Evolutionary conservation across 2,888 invertebrate genomes (phyloP).

Genomic region (Aromia moschata): DNA sequence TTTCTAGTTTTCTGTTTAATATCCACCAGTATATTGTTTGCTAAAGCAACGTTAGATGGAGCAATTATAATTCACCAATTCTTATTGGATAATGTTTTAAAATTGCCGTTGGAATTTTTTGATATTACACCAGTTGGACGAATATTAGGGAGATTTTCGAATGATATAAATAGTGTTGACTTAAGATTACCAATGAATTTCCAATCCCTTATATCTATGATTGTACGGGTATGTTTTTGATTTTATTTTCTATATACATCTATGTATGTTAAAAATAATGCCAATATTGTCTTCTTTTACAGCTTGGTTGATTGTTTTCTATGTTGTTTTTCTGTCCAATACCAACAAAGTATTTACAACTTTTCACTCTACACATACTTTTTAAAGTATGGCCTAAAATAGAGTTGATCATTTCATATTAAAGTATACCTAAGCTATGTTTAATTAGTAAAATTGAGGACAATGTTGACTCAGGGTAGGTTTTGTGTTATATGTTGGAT

Average conservation of each 20-base stretch:
- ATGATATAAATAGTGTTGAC: slow-evolving; percentile 79
- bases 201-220: slow-evolving; percentile 24
- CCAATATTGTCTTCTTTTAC: too few relatives aligned
- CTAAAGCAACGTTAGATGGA: slow-evolving; percentile 61
- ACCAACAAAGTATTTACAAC: too few relatives aligned
- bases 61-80: slow-evolving; percentile 69
- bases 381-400: too few relatives aligned
- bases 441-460: too few relatives aligned
- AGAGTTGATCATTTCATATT: too few relatives aligned
- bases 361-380: too few relatives aligned
- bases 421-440: too few relatives aligned
- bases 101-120: slow-evolving; percentile 78
- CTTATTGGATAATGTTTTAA: slow-evolving; percentile 70
- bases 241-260: slow-evolving; percentile 45
- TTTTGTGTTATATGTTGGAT: too few relatives aligned
- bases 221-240: slow-evolving; percentile 35
- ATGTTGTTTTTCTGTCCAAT: neutral
- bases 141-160: slow-evolving; percentile 77
- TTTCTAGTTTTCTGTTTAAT: slow-evolving; percentile 66
- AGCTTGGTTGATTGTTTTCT: neutral
- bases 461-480: too few relatives aligned
- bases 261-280: too few relatives aligned
- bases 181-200: slow-evolving; percentile 63
- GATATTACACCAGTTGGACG: slow-evolving; percentile 82
- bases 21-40: slow-evolving; percentile 64